Percentiles rank a stretch among this genome's conserved stretches.
Conservation (phyloP, 2,888 invertebrate genomes). For the Drosophila eohydei region DNA sequence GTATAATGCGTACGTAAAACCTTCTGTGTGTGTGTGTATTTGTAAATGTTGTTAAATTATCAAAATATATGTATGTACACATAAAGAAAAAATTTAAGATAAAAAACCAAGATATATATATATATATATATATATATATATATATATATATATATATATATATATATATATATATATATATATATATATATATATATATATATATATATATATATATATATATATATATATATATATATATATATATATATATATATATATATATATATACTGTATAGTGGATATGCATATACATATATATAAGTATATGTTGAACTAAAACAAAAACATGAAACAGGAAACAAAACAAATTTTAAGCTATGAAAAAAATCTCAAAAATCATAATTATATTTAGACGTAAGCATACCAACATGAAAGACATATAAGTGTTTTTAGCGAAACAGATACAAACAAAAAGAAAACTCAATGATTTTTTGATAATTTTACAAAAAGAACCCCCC, state of each 20-base stretch:
- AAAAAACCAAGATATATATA: constrained; percentile 27
- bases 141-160: constrained; percentile 48
- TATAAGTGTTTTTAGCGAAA: constrained; percentile 72
- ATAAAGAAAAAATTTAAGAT: constrained; percentile 29
- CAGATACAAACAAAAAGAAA: constrained; percentile 54
- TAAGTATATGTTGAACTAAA: constrained; percentile 67
- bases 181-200: constrained; percentile 50
- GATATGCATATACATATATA: constrained; percentile 36
- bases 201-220: constrained; percentile 36
- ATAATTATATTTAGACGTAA: constrained; percentile 76
- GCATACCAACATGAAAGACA: constrained; percentile 73
- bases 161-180: constrained; percentile 42
- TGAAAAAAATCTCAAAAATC: constrained; percentile 78
- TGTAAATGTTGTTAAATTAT: constrained; percentile 79
- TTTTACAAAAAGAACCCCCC: constrained; percentile 71
- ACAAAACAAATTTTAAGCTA: constrained; percentile 80
- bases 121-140: constrained; percentile 40
- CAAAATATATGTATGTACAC: constrained; percentile 69
- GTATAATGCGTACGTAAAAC: constrained; percentile 66
- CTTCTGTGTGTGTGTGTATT: constrained; percentile 74
- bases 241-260: constrained; percentile 36
- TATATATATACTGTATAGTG: constrained; percentile 42
- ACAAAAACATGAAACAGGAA: constrained; percentile 78
- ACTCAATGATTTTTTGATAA: constrained; percentile 79
- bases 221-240: constrained; percentile 50